A percentile compares a stretch with the other conserved stretches of the same genome.
These are phyloP conservation scores for Dasypolia templi DNA, from an alignment of 2,888 invertebrate species.

Conservation along the genomic window DNA sequence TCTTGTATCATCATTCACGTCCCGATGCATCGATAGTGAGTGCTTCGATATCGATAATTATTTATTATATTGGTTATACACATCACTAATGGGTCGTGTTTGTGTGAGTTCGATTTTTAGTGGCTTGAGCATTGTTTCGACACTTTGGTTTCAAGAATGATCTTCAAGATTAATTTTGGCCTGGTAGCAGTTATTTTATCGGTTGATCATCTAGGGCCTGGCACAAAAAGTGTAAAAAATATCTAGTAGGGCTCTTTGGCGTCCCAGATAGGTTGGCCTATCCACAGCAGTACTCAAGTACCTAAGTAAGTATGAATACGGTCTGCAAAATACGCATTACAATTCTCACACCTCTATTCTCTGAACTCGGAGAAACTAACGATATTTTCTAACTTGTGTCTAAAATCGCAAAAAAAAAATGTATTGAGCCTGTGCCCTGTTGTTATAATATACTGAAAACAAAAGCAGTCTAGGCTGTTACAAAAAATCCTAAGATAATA, in stretches of 20 bases:
- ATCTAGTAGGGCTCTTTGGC: background rate
- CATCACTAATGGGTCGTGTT: constrained; percentile 46
- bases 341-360: background rate
- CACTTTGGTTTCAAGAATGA: background rate
- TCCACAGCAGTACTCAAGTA: background rate
- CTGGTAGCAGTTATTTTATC: background rate
- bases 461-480: background rate
- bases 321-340: background rate
- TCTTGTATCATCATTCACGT: constrained; percentile 74
- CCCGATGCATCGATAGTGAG: constrained; percentile 57
- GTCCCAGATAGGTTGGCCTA: background rate
- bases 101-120: constrained; percentile 26
- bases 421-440: background rate
- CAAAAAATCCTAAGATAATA: background rate
- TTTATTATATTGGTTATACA: constrained; percentile 45
- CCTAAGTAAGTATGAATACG: background rate
- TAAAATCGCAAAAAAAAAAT: background rate
- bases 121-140: background rate
- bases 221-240: too few relatives aligned
- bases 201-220: too few relatives aligned
- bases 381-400: background rate
- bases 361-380: too few relatives aligned
- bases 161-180: background rate
- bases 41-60: constrained; percentile 52
- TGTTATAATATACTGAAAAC: background rate